Evolutionary conservation across 1,140 invertebrate species (phyloP).

Genomic region (Drosophila oshimai): DNA sequence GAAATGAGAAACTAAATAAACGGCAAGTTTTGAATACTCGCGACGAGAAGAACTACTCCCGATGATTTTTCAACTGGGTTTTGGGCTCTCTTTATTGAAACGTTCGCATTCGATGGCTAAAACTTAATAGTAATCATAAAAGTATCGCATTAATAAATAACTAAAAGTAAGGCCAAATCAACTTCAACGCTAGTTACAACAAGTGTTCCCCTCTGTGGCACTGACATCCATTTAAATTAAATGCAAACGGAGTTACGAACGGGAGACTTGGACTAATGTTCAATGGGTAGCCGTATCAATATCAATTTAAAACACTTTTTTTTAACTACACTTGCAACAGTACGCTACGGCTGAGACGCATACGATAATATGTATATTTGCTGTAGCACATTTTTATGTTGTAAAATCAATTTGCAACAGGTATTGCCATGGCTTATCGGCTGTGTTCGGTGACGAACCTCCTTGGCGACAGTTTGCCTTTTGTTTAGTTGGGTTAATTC

Average conservation of each 20-base stretch:
- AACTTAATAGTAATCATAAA: conserved; percentile 65
- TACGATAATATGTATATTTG: conserved; percentile 31
- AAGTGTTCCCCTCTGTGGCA: conserved; percentile 21
- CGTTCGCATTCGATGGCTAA: conserved; percentile 55
- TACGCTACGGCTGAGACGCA: conserved; percentile 33
- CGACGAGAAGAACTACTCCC: conserved; percentile 53
- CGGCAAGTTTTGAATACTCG: conserved; percentile 75
- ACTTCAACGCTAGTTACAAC: conserved; percentile 42
- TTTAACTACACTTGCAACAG: conserved; percentile 44
- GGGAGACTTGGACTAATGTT: conserved; percentile 34
- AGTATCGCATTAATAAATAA: conserved; percentile 70
- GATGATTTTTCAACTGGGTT: conserved; percentile 7
- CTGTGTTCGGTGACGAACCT: conserved; percentile 20
- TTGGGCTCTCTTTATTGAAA: conserved; percentile 58
- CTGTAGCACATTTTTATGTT: conserved; percentile 2
- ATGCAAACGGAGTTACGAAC: conserved; percentile 52
- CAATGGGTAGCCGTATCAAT: conserved; percentile 1
- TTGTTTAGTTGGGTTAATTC: conserved; percentile 43
- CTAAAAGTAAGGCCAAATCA: conserved; percentile 74
- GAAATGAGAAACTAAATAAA: conserved; percentile 65
- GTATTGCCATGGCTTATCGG: neutral
- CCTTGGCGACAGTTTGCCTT: conserved; percentile 20
- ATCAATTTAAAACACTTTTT: conserved; percentile 26
- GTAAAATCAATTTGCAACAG: conserved; percentile 26
- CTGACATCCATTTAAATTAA: conserved; percentile 49